Evolutionary conservation across 2,888 invertebrate genomes (phyloP).

Genomic region (Aelia acuminata): DNA sequence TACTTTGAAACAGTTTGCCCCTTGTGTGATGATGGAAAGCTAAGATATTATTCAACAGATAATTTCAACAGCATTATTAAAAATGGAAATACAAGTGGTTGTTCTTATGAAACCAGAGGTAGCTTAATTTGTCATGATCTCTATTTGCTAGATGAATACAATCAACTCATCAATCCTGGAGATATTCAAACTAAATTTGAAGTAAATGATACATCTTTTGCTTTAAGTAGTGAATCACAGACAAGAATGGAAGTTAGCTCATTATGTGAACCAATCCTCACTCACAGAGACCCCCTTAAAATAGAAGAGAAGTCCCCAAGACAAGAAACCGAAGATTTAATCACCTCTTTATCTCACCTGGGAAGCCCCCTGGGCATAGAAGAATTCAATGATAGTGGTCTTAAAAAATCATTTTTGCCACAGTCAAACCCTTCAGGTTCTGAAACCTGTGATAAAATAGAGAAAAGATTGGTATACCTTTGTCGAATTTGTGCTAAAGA

Average conservation of each 20-base stretch:
- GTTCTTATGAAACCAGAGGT: constrained; percentile 1
- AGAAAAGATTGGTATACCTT: constrained; percentile 16
- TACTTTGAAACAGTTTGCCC: constrained; percentile 35
- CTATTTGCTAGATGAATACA: constrained; percentile 26
- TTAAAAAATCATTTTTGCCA: neutral
- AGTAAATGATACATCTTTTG: neutral
- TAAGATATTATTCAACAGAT: neutral
- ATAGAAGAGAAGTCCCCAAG: constrained; percentile 15
- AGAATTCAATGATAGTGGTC: neutral
- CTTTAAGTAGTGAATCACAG: constrained; percentile 12
- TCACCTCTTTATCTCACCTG: neutral
- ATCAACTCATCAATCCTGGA: neutral
- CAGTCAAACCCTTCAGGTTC: neutral
- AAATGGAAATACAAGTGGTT: neutral
- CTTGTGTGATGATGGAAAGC: constrained; percentile 13
- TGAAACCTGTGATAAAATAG: neutral
- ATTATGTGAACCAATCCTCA: constrained; percentile 15
- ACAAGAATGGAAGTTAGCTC: constrained; percentile 5
- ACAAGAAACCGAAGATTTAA: neutral
- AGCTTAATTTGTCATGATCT: neutral
- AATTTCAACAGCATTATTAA: neutral
- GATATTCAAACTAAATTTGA: neutral
- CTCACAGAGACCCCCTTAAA: constrained; percentile 1
- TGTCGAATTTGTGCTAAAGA: constrained; percentile 64
- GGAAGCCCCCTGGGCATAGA: neutral